Evolutionary conservation across 2,113 vertebrate genomes (phyloP).

Genomic region (Crotalus helleri): DNA sequence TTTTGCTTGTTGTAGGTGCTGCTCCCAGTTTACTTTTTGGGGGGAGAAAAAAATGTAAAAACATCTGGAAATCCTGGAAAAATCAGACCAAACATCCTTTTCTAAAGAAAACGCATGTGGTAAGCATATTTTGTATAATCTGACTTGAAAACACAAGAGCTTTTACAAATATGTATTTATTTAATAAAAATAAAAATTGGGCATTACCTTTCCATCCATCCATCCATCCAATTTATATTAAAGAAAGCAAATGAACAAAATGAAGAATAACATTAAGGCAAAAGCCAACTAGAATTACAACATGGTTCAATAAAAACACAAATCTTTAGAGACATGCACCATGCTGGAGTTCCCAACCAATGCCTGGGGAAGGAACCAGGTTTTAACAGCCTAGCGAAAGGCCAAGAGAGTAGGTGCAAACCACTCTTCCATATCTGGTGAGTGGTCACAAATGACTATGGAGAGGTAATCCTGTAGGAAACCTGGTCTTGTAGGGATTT

Average conservation of each 20-base stretch:
- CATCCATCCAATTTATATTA: no score
- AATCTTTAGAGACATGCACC: not conserved
- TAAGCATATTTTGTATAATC: not conserved
- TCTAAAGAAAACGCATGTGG: not conserved
- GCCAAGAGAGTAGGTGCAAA: no score
- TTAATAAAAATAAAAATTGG: not conserved
- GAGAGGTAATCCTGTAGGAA: not conserved
- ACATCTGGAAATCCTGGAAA: conserved; percentile 12
- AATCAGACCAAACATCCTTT: not conserved
- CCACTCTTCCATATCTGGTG: not conserved
- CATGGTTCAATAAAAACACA: not conserved
- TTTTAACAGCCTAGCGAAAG: not conserved
- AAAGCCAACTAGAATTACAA: not conserved
- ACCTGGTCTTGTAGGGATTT: not conserved
- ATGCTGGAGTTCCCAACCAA: not conserved
- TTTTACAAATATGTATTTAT: not conserved
- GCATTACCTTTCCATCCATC: not conserved
- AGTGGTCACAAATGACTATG: not conserved
- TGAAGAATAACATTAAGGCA: not conserved
- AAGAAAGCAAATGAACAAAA: not conserved
- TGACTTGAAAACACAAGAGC: not conserved
- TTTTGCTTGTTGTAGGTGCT: not conserved
- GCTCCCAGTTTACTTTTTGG: not conserved
- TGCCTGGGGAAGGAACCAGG: not conserved
- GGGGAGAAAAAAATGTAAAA: not conserved